A percentile compares a stretch with the other conserved stretches of the same genome.
Evolutionary conservation across 2,113 vertebrate species (phyloP).

Genomic region (Condylura cristata): DNA sequence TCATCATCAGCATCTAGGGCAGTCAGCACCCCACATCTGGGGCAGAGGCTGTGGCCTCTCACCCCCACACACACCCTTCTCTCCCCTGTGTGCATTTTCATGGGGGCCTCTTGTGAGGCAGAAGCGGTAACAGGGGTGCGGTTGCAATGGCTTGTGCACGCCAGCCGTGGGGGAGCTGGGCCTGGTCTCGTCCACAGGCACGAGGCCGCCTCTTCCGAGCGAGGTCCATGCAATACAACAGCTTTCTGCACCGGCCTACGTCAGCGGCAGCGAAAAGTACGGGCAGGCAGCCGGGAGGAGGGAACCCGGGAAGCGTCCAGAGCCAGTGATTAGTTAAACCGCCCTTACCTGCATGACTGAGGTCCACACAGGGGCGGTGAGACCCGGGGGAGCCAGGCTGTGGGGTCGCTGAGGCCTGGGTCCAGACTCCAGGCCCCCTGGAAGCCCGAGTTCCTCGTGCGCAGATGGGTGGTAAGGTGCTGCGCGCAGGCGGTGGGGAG

Average conservation of each 20-base stretch:
- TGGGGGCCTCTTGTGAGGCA: background rate
- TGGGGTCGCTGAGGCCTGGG: background rate
- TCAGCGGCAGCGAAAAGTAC: background rate
- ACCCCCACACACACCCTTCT: background rate
- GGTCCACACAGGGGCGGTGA: background rate
- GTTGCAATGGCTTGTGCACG: background rate
- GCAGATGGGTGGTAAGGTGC: background rate
- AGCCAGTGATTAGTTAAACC: background rate
- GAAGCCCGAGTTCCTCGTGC: background rate
- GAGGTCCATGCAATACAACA: background rate
- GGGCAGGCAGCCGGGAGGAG: background rate
- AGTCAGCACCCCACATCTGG: fast-evolving
- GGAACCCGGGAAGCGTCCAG: too few species aligned
- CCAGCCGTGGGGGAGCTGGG: background rate
- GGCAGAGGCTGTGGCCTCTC: background rate
- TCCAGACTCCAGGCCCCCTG: background rate
- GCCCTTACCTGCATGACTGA: background rate
- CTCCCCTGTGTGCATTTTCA: background rate
- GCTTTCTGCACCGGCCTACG: background rate
- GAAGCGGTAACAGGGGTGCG: background rate
- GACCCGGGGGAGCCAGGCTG: background rate
- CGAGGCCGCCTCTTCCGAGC: background rate
- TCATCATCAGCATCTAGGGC: too few species aligned
- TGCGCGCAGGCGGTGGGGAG: fast-evolving
- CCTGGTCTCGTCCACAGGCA: fast-evolving